Conservation (phyloP, 2,113 vertebrate species). For the Cyphomyrus plagiostoma region DNA sequence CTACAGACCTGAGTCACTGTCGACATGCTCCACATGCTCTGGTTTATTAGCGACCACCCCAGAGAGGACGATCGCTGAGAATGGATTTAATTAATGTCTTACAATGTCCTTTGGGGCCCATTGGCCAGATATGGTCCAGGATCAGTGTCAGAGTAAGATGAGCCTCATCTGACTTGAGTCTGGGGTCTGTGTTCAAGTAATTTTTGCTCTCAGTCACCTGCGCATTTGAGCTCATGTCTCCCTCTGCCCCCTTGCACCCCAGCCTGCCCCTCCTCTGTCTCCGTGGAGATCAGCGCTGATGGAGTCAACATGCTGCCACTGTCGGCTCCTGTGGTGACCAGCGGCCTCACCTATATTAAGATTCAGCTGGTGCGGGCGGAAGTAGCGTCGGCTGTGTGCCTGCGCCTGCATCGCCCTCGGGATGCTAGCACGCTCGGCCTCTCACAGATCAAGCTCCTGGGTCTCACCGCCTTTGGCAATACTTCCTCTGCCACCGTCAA, state of each 20-base stretch:
- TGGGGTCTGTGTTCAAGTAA: background rate
- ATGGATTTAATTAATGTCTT: background rate
- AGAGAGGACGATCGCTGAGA: background rate
- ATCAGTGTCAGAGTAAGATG: background rate
- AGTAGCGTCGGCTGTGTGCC: conserved; percentile 92
- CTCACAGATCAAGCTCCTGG: conserved; percentile 92
- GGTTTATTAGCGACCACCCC: background rate
- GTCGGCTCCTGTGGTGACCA: conserved; percentile 90
- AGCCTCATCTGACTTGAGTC: background rate
- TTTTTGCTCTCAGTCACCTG: background rate
- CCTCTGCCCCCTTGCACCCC: conserved; percentile 24
- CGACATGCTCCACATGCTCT: background rate
- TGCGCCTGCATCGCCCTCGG: conserved; percentile 87
- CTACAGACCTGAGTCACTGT: background rate
- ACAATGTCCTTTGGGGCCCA: background rate
- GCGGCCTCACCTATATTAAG: conserved; percentile 96
- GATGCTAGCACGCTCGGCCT: conserved; percentile 93
- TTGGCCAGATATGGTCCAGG: background rate
- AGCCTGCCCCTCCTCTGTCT: conserved; percentile 96
- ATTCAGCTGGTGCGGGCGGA: conserved; percentile 96
- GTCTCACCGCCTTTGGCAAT: conserved; percentile 92
- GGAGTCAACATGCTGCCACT: conserved; percentile 96
- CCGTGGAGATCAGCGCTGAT: conserved; percentile 95
- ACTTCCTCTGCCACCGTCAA: conserved; percentile 96
- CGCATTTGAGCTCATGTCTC: background rate